A percentile compares a stretch with the other conserved stretches of the same genome.
Conservation (phyloP, 2,888 invertebrate genomes). For the Tetropium fuscum region DNA sequence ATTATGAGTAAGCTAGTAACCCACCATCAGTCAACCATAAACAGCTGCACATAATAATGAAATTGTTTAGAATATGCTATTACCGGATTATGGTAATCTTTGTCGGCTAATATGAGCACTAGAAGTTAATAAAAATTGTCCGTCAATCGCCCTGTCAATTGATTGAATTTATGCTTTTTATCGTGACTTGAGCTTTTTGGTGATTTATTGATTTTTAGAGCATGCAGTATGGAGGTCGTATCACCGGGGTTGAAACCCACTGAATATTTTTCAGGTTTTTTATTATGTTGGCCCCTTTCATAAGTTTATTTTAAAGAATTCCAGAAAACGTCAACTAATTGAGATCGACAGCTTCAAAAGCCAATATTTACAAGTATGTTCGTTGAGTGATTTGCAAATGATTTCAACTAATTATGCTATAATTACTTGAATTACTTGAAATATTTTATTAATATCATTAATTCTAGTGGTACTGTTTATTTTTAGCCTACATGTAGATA, state of each 20-base stretch:
- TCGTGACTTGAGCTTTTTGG: slow-evolving; percentile 16
- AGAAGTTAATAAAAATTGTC: slow-evolving; percentile 16
- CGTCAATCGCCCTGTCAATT: slow-evolving; percentile 14
- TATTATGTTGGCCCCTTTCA: too few relatives aligned
- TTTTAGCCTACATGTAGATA: too few relatives aligned
- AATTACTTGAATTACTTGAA: too few relatives aligned
- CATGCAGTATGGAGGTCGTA: neutral
- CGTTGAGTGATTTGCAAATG: too few relatives aligned
- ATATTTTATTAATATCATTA: too few relatives aligned
- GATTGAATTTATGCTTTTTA: slow-evolving; percentile 14
- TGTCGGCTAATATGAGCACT: slow-evolving; percentile 3
- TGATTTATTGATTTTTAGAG: slow-evolving; percentile 21
- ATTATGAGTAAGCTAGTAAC: slow-evolving; percentile 6
- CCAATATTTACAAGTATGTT: too few relatives aligned
- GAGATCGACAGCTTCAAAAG: too few relatives aligned
- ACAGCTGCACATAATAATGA: slow-evolving; percentile 24
- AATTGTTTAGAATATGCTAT: slow-evolving; percentile 23
- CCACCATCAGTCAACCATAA: slow-evolving; percentile 16
- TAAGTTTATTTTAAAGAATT: neutral
- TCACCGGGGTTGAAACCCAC: neutral
- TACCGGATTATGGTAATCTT: slow-evolving; percentile 19
- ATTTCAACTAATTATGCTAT: too few relatives aligned
- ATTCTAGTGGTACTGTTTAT: too few relatives aligned
- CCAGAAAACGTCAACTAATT: too few relatives aligned
- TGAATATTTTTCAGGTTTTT: too few relatives aligned